Evolutionary conservation across 2,888 invertebrate species (phyloP).

Genomic region (Drosophila gaucha): DNA sequence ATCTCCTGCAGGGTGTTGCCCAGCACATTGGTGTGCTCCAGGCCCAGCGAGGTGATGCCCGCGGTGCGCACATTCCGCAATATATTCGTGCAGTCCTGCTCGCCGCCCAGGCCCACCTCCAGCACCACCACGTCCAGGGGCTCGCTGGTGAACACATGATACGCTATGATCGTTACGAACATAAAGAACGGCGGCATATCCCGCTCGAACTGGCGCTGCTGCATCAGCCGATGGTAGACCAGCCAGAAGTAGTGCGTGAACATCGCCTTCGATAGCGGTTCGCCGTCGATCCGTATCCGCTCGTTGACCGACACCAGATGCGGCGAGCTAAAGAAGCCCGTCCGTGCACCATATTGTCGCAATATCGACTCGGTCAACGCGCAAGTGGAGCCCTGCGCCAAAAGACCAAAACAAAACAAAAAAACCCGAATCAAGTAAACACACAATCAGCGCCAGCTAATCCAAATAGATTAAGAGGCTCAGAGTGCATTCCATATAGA

Average conservation of each 20-base stretch:
- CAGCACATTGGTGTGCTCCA: conserved; percentile 94
- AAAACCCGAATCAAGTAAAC: background rate
- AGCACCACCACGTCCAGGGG: conserved; percentile 96
- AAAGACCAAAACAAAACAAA: background rate
- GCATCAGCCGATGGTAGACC: conserved; percentile 88
- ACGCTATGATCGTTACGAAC: conserved; percentile 96
- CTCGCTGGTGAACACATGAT: conserved; percentile 93
- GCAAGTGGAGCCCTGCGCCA: conserved; percentile 93
- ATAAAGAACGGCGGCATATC: conserved; percentile 98
- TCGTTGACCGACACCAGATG: conserved; percentile 97
- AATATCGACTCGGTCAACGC: conserved; percentile 96
- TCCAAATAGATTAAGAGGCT: background rate
- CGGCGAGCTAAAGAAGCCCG: conserved; percentile 98
- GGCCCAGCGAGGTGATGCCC: conserved; percentile 95
- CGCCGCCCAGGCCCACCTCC: conserved; percentile 99
- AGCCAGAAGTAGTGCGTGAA: conserved; percentile 94
- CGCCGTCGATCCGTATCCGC: conserved; percentile 94
- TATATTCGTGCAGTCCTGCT: conserved; percentile 97
- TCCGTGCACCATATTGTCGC: conserved; percentile 92
- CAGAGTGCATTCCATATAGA: background rate
- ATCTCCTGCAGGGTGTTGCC: conserved; percentile 94
- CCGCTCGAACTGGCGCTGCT: conserved; percentile 85
- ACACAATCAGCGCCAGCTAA: background rate
- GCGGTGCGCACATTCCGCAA: conserved; percentile 93
- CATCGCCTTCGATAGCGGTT: conserved; percentile 89